Evolutionary conservation across 2,888 invertebrate genomes (phyloP).

Genomic region (Amblyjoppa proteus): DNA sequence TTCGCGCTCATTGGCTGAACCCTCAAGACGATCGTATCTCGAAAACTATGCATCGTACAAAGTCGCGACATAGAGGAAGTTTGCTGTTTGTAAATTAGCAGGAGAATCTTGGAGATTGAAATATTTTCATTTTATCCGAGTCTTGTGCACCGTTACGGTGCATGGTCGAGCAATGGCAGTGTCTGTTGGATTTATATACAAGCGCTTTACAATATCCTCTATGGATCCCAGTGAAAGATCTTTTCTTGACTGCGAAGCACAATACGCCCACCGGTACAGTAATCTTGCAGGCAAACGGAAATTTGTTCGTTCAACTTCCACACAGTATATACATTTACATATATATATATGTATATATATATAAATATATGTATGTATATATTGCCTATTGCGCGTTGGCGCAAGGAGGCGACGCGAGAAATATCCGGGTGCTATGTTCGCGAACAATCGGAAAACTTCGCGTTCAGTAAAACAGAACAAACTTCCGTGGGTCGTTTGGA

Average conservation of each 20-base stretch:
- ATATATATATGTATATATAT: constrained; percentile 1
- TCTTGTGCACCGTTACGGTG: constrained; percentile 26
- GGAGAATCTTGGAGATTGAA: constrained; percentile 39
- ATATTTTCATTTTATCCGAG: constrained; percentile 63
- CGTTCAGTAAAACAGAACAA: constrained; percentile 6
- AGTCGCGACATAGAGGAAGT: background rate
- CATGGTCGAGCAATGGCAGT: background rate
- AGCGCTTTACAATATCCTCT: background rate
- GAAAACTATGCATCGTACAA: background rate
- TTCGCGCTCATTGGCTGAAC: background rate
- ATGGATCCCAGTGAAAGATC: background rate
- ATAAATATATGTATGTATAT: background rate
- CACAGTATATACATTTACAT: background rate
- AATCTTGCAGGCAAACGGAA: constrained; percentile 35
- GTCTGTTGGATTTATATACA: background rate
- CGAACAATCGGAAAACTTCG: constrained; percentile 25
- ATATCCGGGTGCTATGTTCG: constrained; percentile 6
- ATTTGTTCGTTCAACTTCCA: constrained; percentile 29
- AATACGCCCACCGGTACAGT: constrained; percentile 1
- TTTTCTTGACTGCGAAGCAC: constrained; percentile 16
- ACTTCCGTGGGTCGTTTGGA: background rate
- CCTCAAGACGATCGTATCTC: background rate
- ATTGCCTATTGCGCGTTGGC: background rate
- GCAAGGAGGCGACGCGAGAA: constrained; percentile 5
- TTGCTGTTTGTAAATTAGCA: constrained; percentile 49